Evolutionary conservation across 2,888 invertebrate genomes (phyloP), one percentile per base, ranked within the genome.

Genomic region (Rhimphoctona megacephalus): DNA sequence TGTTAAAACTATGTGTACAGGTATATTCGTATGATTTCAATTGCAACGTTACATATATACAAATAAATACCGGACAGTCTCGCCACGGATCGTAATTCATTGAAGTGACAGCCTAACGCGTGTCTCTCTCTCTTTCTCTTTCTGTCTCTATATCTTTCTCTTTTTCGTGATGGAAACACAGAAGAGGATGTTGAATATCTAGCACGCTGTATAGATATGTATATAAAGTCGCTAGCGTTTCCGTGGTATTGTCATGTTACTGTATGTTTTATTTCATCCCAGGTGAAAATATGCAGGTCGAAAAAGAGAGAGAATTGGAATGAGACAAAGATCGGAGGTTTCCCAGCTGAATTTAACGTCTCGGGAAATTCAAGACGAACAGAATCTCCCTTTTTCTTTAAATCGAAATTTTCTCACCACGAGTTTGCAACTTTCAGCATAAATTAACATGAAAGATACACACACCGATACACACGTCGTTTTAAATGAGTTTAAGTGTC

Each of bases 211-310:
- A 67, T 69, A 77, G 25, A 22, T 61, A 39, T 61, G 43, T 30
- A 81, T 17, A 39, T 36, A 78, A 88, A 87, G 87, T 81, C 87
- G 91, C 90, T 92, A 91, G 92, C 89, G 87, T 92, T 93, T 93
- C 93, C 92, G 92, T 88, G 91, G 90, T 90, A 92, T 93, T 93
- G 93, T 92, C 90, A 88, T 88, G 81, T 33, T 30, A 57, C 19
- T 54, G 80, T 83, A 36, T 79, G 76, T 78, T 83, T 81, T 72
- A 54, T 69, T 70, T 70, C 69, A 64, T 74, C 74, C 54, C 85
- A 83, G 80, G 86, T 81, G 88, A 89, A 91, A 90, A 90, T 90
- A 89, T 89, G 90, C 89, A 88, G 85, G 87, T 86, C 87, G 72
- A 69, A 39, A 43, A 22, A 57, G 67, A 66, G 70, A 22, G 30